Base-by-base conservation (phyloP, 2,113 vertebrate genomes). In the Pachyramphus minor region DNA sequence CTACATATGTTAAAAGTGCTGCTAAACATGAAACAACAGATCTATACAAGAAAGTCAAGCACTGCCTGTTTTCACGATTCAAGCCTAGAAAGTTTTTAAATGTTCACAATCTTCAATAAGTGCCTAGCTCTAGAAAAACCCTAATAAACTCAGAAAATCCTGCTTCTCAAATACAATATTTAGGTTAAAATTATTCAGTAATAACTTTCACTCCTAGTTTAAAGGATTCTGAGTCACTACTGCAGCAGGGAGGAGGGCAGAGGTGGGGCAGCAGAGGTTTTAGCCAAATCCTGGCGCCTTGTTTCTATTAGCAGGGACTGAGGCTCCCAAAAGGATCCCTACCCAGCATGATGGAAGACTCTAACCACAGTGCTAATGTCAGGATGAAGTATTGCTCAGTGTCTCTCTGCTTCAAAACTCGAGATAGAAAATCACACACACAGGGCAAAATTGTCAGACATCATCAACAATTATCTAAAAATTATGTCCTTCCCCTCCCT, bases 331-430 rank as follows among this genome's bases (percentile, higher is more conserved):
- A 56, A 60, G 31, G 0, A 0, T 12, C 39, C 45, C 16, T 22
- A 33, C 8, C 23, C 42, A 53, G 41, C 0, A 0, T 5, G 62
- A 71, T 1, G 11, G 42, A 24, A 58, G 17, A 59, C 0, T 0
- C 59, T 56, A 55, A 63, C 10, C 58, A 41, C 72, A 67, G 76
- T 2, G 0, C 47, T n/a, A 44, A 41, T 9, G 33, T 12, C 50
- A 53, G 28, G 5, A 0, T 6, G 42, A 42, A 33, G 35, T 23
- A 17, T 2, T 30, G 31, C 83, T 47, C 37, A 58, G 41, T 6
- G 2, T 16, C 25, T 25, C 49, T 66, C 62, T 28, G 67, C n/a
- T 55, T 50, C 45, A 30, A 42, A 67, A n/a, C 10, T 12, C 19
- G 3, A 45, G 39, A 47, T 16, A 11, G 27, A 55, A 80, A 89